Percentiles rank a stretch among this genome's conserved stretches.
Conservation (phyloP, 1,140 invertebrate genomes). For the Bombyx mandarina region DNA sequence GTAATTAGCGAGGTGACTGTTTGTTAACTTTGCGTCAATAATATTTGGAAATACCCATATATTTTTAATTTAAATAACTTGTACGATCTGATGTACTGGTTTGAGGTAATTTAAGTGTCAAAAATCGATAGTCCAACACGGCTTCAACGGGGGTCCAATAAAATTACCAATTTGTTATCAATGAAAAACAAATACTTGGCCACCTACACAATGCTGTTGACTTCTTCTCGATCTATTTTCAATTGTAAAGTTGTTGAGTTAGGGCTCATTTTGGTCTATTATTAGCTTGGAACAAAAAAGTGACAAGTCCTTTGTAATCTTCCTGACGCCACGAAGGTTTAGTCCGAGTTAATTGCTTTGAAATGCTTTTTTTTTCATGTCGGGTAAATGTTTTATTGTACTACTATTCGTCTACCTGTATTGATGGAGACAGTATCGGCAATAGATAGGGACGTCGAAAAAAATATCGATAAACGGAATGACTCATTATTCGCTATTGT, state of each 20-base stretch:
- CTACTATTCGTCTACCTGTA: slow-evolving; percentile 53
- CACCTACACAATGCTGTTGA: slow-evolving; percentile 30
- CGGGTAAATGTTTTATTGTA: slow-evolving; percentile 56
- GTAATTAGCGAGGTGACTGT: slow-evolving; percentile 2
- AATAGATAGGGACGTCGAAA: slow-evolving; percentile 26
- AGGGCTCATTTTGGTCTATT: slow-evolving; percentile 16
- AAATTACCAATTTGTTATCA: slow-evolving; percentile 59
- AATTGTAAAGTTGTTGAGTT: neutral
- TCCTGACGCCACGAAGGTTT: slow-evolving; percentile 58
- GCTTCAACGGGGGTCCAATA: slow-evolving; percentile 46
- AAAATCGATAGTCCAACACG: slow-evolving; percentile 12
- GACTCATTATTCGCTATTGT: slow-evolving; percentile 31
- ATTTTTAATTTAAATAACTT: too few relatives aligned
- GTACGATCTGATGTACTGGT: too few relatives aligned
- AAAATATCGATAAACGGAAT: slow-evolving; percentile 28
- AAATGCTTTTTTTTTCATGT: slow-evolving; percentile 42
- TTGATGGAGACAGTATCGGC: slow-evolving; percentile 37
- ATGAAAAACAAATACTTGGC: slow-evolving; percentile 52
- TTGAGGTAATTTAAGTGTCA: too few relatives aligned
- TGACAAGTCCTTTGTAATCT: slow-evolving; percentile 65
- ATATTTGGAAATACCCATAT: too few relatives aligned
- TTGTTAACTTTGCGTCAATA: too few relatives aligned
- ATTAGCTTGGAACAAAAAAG: slow-evolving; percentile 31
- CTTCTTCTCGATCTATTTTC: slow-evolving; percentile 12
- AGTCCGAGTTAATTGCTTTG: slow-evolving; percentile 59